Evolutionary conservation across 2,113 vertebrate species (phyloP).

Genomic region (Antigone vipio): DNA sequence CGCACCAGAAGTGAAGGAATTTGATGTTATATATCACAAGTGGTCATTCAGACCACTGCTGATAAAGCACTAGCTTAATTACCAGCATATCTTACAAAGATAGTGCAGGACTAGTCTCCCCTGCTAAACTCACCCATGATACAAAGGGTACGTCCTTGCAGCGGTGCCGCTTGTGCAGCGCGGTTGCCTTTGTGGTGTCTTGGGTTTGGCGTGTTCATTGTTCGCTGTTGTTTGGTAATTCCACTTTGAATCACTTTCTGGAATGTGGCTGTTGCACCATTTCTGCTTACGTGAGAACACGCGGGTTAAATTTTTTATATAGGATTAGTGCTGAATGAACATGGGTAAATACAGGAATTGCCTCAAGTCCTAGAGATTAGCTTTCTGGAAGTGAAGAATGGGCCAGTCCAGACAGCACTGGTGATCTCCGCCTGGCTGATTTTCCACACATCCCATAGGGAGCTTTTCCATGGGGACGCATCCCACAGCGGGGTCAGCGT

Average conservation of each 20-base stretch:
- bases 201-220: neutral
- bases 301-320: neutral
- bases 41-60: neutral
- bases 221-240: neutral
- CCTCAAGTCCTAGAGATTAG: constrained; percentile 19
- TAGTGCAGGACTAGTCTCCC: neutral
- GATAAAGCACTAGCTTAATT: constrained; percentile 24
- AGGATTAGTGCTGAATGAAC: neutral
- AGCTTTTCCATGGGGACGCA: neutral
- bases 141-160: neutral
- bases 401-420: neutral
- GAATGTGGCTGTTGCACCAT: constrained; percentile 25
- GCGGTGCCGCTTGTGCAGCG: neutral
- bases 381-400: neutral
- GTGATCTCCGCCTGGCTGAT: neutral
- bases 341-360: neutral
- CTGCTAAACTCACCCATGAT: neutral
- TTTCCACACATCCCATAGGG: neutral
- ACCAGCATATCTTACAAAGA: neutral
- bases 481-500: neutral
- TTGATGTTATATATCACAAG: neutral
- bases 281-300: neutral
- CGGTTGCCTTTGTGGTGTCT: neutral
- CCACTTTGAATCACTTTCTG: constrained; percentile 12
- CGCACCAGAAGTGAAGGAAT: neutral